Conservation (phyloP, 2,888 invertebrate genomes). For the Xanthorhoe designata region DNA sequence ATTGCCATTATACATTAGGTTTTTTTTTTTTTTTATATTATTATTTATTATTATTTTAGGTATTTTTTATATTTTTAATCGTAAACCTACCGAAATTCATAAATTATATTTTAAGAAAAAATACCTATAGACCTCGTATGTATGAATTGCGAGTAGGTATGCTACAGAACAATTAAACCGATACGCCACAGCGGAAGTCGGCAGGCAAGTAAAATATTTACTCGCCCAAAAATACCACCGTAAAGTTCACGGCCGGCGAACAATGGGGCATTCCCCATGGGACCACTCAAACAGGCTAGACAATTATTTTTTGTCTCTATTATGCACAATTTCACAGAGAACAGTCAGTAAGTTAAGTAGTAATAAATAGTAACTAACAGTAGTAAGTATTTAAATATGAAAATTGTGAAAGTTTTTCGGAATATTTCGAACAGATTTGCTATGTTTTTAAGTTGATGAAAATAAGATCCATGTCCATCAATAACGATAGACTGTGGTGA, state of each 20-base stretch:
- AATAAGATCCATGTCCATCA: background rate
- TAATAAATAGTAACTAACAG: too few species aligned
- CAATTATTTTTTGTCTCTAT: background rate
- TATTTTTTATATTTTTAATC: too few species aligned
- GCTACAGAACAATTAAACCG: conserved; percentile 3
- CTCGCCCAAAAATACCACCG: conserved; percentile 16
- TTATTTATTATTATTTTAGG: too few species aligned
- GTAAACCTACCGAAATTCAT: too few species aligned
- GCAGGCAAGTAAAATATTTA: conserved; percentile 20
- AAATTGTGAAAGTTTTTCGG: background rate
- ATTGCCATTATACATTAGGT: too few species aligned
- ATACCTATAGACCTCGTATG: too few species aligned
- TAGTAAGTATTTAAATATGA: background rate
- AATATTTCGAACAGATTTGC: background rate
- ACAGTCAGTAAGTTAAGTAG: too few species aligned
- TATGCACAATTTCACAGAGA: background rate
- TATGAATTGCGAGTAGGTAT: background rate
- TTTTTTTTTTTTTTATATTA: too few species aligned
- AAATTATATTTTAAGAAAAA: too few species aligned
- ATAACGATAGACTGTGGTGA: conserved; percentile 14
- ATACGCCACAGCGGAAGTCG: conserved; percentile 7
- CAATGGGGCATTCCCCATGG: background rate
- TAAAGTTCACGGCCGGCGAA: conserved; percentile 24
- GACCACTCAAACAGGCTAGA: conserved; percentile 1
- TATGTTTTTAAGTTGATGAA: too few species aligned